phyloP scores from a whole-genome alignment of 2,113 vertebrate species.

The Piprites chloris region DNA sequence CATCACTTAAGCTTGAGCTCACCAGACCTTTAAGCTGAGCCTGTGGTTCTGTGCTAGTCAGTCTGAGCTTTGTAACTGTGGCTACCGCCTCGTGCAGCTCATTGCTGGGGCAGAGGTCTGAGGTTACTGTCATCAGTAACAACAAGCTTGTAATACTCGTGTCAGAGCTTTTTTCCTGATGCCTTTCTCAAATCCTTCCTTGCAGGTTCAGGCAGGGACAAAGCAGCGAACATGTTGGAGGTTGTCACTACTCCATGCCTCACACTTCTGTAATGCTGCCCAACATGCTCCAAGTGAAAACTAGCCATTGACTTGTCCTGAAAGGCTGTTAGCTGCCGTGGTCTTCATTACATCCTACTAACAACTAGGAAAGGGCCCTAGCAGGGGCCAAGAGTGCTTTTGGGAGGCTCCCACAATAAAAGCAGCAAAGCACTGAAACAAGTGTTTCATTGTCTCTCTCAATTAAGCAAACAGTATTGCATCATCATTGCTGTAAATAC shows the following conservation, averaged over 20 bases:
- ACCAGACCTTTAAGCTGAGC: not conserved
- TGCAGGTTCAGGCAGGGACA: constrained; percentile 25
- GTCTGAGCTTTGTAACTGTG: rapidly evolving
- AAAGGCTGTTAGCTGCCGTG: not conserved
- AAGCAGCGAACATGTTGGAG: not conserved
- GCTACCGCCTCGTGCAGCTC: rapidly evolving
- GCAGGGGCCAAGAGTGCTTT: rapidly evolving
- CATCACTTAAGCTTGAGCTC: not conserved
- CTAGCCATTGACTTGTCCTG: not conserved
- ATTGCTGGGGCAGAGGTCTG: not conserved
- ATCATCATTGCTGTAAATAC: not conserved
- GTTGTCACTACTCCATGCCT: not conserved
- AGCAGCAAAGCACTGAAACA: not conserved
- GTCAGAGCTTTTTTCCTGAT: not conserved
- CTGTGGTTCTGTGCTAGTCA: not conserved
- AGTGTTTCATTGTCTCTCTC: not conserved
- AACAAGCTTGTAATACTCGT: rapidly evolving
- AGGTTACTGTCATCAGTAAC: not conserved
- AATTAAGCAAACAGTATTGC: not conserved
- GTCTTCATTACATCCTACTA: not conserved
- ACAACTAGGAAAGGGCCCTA: not conserved
- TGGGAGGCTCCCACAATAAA: not conserved
- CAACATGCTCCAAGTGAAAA: not conserved
- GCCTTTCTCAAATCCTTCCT: not conserved
- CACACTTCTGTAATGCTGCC: rapidly evolving